Percentiles rank a stretch among this genome's conserved stretches.
These are phyloP conservation scores for Chironex yamaguchii DNA, from an alignment of 30 jellyfish, hydroid and myxozoan genomes.

Conservation along the genomic window DNA sequence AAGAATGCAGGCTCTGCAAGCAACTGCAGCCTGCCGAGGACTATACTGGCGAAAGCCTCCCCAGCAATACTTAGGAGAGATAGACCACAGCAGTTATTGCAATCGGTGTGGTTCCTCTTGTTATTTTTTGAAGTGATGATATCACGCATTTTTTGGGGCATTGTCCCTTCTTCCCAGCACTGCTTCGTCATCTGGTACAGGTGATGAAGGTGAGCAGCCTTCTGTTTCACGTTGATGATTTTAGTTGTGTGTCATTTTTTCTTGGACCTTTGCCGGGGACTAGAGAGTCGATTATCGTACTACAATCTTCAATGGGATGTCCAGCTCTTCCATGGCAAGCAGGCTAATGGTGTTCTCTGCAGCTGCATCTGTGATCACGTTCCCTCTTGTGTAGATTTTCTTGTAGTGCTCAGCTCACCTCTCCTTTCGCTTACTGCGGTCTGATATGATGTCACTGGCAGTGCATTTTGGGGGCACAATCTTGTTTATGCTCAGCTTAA, in stretches of 20 bases:
- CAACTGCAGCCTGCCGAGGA: constrained; percentile 4
- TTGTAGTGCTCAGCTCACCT: constrained; percentile 60
- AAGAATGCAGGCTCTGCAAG: constrained; percentile 17
- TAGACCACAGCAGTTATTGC: constrained; percentile 22
- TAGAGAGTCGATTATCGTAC: neutral
- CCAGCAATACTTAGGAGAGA: constrained; percentile 16
- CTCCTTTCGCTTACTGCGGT: constrained; percentile 17
- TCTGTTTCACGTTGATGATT: neutral
- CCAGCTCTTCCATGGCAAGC: constrained; percentile 46
- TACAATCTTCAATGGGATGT: constrained; percentile 9
- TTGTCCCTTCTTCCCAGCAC: constrained; percentile 19
- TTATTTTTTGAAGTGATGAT: neutral
- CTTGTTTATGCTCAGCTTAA: neutral
- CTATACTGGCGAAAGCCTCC: neutral
- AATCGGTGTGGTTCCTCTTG: constrained; percentile 7
- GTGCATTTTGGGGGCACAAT: neutral
- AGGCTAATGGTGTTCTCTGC: neutral
- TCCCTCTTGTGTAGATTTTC: constrained; percentile 7
- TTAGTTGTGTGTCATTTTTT: neutral
- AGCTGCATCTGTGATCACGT: neutral
- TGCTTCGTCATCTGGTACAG: neutral
- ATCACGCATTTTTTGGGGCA: constrained; percentile 25
- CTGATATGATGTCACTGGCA: neutral
- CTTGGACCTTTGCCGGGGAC: neutral
- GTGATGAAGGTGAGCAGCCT: constrained; percentile 1